These are phyloP conservation scores for Portevinia maculata DNA, from an alignment of 2,888 invertebrate genomes.

Conservation along the genomic window DNA sequence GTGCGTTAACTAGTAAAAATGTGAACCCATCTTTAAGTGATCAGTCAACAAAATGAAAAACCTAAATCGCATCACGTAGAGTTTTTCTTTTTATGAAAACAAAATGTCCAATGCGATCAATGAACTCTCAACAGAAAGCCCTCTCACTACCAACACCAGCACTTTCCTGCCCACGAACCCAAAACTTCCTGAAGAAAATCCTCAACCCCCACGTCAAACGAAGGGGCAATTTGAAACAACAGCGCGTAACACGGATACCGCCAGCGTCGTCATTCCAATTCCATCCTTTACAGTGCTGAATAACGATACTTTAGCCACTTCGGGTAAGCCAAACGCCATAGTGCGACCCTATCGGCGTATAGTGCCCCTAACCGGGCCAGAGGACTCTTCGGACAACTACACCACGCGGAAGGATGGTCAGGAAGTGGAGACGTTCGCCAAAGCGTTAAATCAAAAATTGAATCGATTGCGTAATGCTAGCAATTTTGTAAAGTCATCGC, in stretches of 20 bases:
- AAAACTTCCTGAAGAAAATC: slow-evolving; percentile 42
- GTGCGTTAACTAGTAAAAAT: slow-evolving; percentile 24
- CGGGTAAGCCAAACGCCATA: slow-evolving; percentile 84
- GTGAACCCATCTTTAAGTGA: slow-evolving; percentile 75
- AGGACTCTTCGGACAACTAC: slow-evolving; percentile 46
- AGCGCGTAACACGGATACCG: slow-evolving; percentile 8
- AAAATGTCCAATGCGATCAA: slow-evolving; percentile 70
- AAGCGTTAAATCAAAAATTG: slow-evolving; percentile 88
- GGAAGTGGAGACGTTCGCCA: slow-evolving; percentile 85
- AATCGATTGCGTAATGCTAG: slow-evolving; percentile 87
- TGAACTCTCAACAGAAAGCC: slow-evolving; percentile 72
- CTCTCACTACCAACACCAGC: slow-evolving; percentile 46
- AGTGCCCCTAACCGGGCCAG: slow-evolving; percentile 74
- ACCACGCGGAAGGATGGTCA: slow-evolving; percentile 55
- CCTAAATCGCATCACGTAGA: slow-evolving; percentile 35
- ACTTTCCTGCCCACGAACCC: slow-evolving; percentile 52
- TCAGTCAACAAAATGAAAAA: slow-evolving; percentile 71
- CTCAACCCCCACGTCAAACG: slow-evolving; percentile 31
- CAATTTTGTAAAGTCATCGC: slow-evolving; percentile 54
- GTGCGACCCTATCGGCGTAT: slow-evolving; percentile 84
- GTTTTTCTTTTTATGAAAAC: slow-evolving; percentile 36
- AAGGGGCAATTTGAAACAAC: slow-evolving; percentile 11
- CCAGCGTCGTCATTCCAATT: slow-evolving; percentile 75
- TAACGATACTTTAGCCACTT: slow-evolving; percentile 75
- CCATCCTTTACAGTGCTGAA: slow-evolving; percentile 77